Base-by-base conservation (phyloP, 1,140 invertebrate genomes). In the Drosophila sechellia region DNA sequence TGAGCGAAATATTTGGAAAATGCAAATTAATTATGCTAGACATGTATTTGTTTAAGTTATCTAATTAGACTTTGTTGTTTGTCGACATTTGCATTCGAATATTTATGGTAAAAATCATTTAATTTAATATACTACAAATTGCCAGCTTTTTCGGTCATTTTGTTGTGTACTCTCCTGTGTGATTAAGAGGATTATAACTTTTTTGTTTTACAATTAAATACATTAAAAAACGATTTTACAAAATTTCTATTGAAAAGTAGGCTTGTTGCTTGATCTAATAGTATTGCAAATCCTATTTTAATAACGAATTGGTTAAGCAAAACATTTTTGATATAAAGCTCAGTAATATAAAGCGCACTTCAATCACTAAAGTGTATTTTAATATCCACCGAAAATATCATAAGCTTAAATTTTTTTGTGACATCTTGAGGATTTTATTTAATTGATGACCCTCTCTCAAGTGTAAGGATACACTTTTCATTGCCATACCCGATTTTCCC, bases 21-120 rank as follows among this genome's bases (percentile, higher is more conserved):
- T 75, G 74, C 83, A 69, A 87, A 86, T 86, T 86, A 87, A 87
- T 86, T 79, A 76, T 79, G 70, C 65, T 46, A 39, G 43, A 53
- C 52, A 20, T 48, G 65, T 87, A 61, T 86, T 86, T 86, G 61
- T 83, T 76, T 76, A 71, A 66, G 57, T 83, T 81, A 70, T 81
- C 83, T 87, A 85, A 85, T 81, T 81, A 63, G 61, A 50, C 46
- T 48, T n/a, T n/a, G 55, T 63, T 59, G 49, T 75, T 65, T 42
- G 40, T 63, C 55, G 56, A 43, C 55, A 58, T 64, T 64, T 58
- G 49, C 52, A 79, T 61, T 79, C 13, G 35, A 34, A 55, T 42
- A 54, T 60, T 56, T 59, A 55, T 48, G 35, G 34, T 52, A 43
- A 46, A 45, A 78, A 43, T 60, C 39, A 66, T 60, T 78, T 79